Percentiles rank a stretch among this genome's conserved stretches.
phyloP scores from a whole-genome alignment of 2,113 vertebrate species.

The Hemicordylus capensis region DNA sequence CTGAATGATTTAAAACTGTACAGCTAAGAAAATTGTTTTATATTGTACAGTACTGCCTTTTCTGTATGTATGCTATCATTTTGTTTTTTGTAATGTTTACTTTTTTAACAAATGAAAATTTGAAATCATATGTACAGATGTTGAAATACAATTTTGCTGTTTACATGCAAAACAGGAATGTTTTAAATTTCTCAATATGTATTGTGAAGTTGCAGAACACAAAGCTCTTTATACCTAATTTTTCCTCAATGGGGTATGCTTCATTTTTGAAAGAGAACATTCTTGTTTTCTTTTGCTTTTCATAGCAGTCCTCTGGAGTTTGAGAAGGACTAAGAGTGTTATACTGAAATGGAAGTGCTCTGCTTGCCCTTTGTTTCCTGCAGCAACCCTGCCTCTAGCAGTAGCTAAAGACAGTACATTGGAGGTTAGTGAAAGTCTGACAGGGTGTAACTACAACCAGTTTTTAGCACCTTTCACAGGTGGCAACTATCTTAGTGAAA shows the following conservation, averaged over 20 bases:
- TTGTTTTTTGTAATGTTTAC: slow-evolving; percentile 66
- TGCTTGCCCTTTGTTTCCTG: neutral
- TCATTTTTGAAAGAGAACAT: slow-evolving; percentile 6
- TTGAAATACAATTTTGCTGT: slow-evolving; percentile 62
- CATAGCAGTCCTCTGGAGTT: neutral
- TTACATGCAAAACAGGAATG: slow-evolving; percentile 65
- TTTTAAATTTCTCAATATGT: slow-evolving; percentile 60
- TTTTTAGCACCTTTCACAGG: no score
- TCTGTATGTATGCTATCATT: slow-evolving; percentile 51
- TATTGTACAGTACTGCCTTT: slow-evolving; percentile 47
- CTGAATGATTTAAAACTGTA: slow-evolving; percentile 54
- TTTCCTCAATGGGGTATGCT: slow-evolving; percentile 47
- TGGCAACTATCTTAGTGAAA: neutral
- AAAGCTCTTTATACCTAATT: slow-evolving; percentile 63
- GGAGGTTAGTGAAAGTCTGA: neutral
- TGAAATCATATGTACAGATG: slow-evolving; percentile 68
- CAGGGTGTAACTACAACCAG: neutral
- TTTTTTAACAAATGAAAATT: slow-evolving; percentile 65
- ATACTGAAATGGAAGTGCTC: neutral
- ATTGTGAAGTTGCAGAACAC: slow-evolving; percentile 55
- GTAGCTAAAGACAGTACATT: neutral
- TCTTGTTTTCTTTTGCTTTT: slow-evolving; percentile 46
- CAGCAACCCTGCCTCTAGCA: neutral
- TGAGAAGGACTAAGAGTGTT: slow-evolving; percentile 3
- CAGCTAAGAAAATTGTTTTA: slow-evolving; percentile 53